phyloP scores from a whole-genome alignment of 2,797 vertebrate species.

The Lepilemur ruficaudatus region DNA sequence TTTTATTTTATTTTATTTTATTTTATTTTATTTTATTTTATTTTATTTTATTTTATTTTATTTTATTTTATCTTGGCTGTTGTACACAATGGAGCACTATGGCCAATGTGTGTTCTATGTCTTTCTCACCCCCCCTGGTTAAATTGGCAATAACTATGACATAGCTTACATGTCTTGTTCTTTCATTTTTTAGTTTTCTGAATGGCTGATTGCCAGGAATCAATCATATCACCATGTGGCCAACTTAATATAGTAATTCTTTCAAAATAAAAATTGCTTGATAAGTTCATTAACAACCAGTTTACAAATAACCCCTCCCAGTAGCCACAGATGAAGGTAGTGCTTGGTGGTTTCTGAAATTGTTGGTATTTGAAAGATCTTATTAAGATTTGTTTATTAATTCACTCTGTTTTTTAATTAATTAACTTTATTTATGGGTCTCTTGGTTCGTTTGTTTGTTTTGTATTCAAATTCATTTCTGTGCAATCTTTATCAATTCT shows the following conservation, averaged over 20 bases:
- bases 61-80: constrained; percentile 10
- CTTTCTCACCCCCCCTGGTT: constrained; percentile 27
- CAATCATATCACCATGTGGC: constrained; percentile 32
- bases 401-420: not conserved
- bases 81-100: not conserved
- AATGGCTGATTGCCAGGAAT: constrained; percentile 51
- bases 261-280: constrained; percentile 50
- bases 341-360: not conserved
- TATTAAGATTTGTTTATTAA: constrained; percentile 1
- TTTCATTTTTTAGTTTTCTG: not conserved
- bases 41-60: constrained; percentile 47
- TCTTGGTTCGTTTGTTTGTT: not conserved
- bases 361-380: not conserved
- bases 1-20: constrained; percentile 40
- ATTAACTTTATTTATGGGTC: not conserved
- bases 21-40: constrained; percentile 41
- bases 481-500: not conserved
- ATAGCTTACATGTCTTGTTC: not conserved
- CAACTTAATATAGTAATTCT: constrained; percentile 41
- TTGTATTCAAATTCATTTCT: not conserved
- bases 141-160: not conserved
- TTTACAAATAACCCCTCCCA: not conserved
- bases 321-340: not conserved
- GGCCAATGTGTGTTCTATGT: not conserved
- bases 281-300: constrained; percentile 31